A percentile compares a stretch with the other conserved stretches of the same genome.
phyloP scores from a whole-genome alignment of 2,888 invertebrate species.

The Drosophila emarginata region DNA sequence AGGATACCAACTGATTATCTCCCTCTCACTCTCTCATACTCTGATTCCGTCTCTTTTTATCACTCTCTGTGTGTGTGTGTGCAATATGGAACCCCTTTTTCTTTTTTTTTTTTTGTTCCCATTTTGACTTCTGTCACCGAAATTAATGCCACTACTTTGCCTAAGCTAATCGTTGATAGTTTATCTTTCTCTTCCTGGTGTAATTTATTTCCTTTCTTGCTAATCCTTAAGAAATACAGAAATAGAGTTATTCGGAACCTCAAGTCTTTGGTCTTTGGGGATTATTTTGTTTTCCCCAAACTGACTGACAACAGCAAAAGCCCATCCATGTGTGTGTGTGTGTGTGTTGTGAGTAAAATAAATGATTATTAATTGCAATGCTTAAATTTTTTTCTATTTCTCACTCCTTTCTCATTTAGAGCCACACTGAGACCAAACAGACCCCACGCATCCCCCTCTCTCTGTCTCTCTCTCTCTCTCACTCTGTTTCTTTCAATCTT shows the following conservation, averaged over 20 bases:
- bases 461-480: background rate
- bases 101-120: background rate
- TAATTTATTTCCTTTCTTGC: constrained; percentile 65
- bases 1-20: constrained; percentile 50
- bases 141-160: constrained; percentile 62
- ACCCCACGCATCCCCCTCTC: constrained; percentile 57
- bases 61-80: background rate
- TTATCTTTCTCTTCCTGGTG: constrained; percentile 54
- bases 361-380: constrained; percentile 74
- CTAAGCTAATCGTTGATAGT: constrained; percentile 62
- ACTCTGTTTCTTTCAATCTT: background rate
- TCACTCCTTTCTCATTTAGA: background rate
- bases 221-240: constrained; percentile 64
- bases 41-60: background rate
- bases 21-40: background rate
- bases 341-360: constrained; percentile 36
- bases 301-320: constrained; percentile 30
- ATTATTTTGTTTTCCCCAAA: constrained; percentile 35
- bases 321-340: constrained; percentile 34
- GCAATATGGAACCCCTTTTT: constrained; percentile 2
- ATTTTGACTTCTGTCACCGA: constrained; percentile 32
- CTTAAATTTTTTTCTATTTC: constrained; percentile 40
- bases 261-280: constrained; percentile 54
- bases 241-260: constrained; percentile 63
- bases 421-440: constrained; percentile 35